Percentiles rank a stretch among this genome's conserved stretches.
phyloP scores from a whole-genome alignment of 1,140 invertebrate genomes.

The Apolygus lucorum region DNA sequence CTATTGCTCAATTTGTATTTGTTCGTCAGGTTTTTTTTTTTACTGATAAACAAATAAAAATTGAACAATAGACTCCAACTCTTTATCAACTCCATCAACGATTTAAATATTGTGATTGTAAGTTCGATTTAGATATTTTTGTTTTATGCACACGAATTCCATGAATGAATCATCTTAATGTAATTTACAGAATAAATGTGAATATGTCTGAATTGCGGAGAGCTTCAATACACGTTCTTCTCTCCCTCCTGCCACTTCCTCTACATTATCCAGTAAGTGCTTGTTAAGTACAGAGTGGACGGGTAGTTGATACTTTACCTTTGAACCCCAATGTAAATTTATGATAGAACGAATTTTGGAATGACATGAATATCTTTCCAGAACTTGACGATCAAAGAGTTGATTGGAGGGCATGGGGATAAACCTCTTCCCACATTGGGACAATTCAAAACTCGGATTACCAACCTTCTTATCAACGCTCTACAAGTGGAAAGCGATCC shows the following conservation, averaged over 20 bases:
- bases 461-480: constrained; percentile 77
- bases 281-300: no score
- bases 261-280: constrained; percentile 71
- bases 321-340: no score
- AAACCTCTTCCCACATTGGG: constrained; percentile 54
- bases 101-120: no score
- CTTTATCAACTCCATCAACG: no score
- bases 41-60: no score
- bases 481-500: constrained; percentile 78
- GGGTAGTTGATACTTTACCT: no score
- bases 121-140: no score
- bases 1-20: background rate
- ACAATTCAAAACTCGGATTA: constrained; percentile 69
- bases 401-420: constrained; percentile 40
- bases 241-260: constrained; percentile 82
- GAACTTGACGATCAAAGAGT: constrained; percentile 65
- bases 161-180: background rate
- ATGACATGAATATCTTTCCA: constrained; percentile 37
- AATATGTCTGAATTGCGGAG: constrained; percentile 72
- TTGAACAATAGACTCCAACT: no score
- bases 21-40: no score
- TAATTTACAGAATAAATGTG: constrained; percentile 37
- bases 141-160: no score
- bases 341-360: background rate
- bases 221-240: constrained; percentile 79